Evolutionary conservation across 1,140 invertebrate species (phyloP).

Genomic region (Trachelipus rathkii): DNA sequence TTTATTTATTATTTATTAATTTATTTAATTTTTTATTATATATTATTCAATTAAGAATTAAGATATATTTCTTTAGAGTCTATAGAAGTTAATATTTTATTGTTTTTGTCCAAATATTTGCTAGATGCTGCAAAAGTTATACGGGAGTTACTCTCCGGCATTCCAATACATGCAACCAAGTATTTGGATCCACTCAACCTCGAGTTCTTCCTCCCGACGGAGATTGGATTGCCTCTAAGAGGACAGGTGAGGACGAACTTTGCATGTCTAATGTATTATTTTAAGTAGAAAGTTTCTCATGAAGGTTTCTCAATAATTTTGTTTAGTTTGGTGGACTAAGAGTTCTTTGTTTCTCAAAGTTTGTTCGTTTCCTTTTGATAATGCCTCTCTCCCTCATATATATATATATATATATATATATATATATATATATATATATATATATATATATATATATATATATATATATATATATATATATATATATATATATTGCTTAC

Average conservation of each 20-base stretch:
- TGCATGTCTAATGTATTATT: neutral
- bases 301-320: no score
- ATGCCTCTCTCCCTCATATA: no score
- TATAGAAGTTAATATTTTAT: neutral
- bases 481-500: no score
- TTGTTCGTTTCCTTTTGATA: no score
- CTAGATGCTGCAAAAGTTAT: neutral
- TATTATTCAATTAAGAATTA: neutral
- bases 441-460: no score
- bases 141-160: neutral
- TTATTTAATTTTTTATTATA: neutral
- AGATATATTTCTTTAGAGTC: neutral
- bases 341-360: no score
- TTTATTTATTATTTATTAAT: no score
- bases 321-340: no score
- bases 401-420: no score
- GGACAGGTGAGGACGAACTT: neutral
- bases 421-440: no score
- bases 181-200: neutral
- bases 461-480: no score
- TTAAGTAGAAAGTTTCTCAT: neutral
- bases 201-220: constrained; percentile 1
- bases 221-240: neutral
- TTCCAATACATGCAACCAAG: neutral
- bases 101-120: neutral